Conservation (phyloP, 2,113 vertebrate genomes). For the Cyrtonyx montezumae region DNA sequence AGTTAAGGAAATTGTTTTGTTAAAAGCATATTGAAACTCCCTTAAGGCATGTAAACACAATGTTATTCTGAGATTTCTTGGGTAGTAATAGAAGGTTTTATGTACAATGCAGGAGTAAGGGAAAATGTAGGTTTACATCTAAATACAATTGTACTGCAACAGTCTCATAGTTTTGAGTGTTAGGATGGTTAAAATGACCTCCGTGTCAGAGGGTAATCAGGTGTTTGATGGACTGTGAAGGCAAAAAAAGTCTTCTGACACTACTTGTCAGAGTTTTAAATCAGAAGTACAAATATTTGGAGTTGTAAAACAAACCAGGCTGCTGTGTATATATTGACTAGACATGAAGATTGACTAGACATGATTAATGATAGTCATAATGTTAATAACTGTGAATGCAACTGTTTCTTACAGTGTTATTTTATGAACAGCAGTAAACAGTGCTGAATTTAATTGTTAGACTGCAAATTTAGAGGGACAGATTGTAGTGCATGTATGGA, state of each 20-base stretch:
- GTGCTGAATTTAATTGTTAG: not conserved
- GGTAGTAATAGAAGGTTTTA: not conserved
- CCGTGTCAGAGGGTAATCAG: not conserved
- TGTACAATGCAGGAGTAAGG: not conserved
- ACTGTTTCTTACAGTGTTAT: not conserved
- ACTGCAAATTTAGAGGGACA: not conserved
- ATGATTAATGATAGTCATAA: not conserved
- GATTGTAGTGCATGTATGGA: not conserved
- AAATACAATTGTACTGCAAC: not conserved
- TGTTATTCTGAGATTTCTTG: not conserved
- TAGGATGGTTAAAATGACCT: not conserved
- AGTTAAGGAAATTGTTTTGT: not conserved
- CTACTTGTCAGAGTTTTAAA: not conserved
- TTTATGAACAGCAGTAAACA: not conserved
- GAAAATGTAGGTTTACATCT: not conserved
- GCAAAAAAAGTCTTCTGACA: not conserved
- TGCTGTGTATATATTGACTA: accelerated
- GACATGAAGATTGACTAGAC: accelerated
- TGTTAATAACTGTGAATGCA: not conserved
- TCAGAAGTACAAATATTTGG: not conserved
- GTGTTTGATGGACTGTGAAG: not conserved
- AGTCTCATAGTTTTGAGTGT: not conserved
- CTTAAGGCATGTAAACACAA: not conserved
- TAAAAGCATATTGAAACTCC: not conserved
- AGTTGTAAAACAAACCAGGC: not conserved